Percentiles rank a stretch among this genome's conserved stretches.
These are phyloP conservation scores for Neocloeon triangulifer DNA, from an alignment of 1,140 invertebrate genomes.

Conservation along the genomic window DNA sequence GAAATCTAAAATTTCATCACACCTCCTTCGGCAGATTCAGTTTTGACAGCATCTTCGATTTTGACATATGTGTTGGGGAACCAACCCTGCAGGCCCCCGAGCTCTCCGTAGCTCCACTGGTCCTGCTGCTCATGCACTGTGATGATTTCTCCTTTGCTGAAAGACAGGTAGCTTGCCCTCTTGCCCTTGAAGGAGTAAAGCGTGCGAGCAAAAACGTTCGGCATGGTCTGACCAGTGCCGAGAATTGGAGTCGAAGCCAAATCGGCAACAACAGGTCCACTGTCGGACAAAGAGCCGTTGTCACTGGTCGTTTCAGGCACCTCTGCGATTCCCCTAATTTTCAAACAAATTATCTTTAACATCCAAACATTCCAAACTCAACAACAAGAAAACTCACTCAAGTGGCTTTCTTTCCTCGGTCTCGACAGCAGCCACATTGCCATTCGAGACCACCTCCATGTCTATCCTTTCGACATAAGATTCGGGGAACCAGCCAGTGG, in stretches of 20 bases:
- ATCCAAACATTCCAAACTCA: slow-evolving; percentile 1
- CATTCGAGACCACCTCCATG: slow-evolving; percentile 10
- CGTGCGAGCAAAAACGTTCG: slow-evolving; percentile 25
- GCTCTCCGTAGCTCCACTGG: slow-evolving; percentile 44
- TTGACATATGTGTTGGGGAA: slow-evolving; percentile 50
- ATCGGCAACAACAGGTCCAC: slow-evolving; percentile 6
- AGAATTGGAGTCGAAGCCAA: slow-evolving; percentile 3
- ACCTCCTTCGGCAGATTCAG: slow-evolving; percentile 9
- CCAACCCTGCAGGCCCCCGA: slow-evolving; percentile 30
- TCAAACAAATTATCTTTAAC: neutral
- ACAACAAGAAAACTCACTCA: slow-evolving; percentile 16
- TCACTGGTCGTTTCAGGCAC: slow-evolving; percentile 41
- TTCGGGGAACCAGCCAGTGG: slow-evolving; percentile 94
- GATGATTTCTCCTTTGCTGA: slow-evolving; percentile 42
- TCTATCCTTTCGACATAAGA: slow-evolving; percentile 79
- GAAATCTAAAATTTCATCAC: neutral
- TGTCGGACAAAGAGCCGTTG: slow-evolving; percentile 15
- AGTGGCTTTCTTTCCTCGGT: slow-evolving; percentile 23
- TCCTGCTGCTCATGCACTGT: slow-evolving; percentile 37
- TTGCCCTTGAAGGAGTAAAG: slow-evolving; percentile 40
- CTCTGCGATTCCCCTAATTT: slow-evolving; percentile 41
- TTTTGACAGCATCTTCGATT: slow-evolving; percentile 13
- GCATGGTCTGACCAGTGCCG: too few species aligned
- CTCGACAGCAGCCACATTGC: slow-evolving; percentile 6
- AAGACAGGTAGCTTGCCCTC: slow-evolving; percentile 38